Conservation (phyloP, 2,113 vertebrate genomes). For the Lophochroa leadbeateri region DNA sequence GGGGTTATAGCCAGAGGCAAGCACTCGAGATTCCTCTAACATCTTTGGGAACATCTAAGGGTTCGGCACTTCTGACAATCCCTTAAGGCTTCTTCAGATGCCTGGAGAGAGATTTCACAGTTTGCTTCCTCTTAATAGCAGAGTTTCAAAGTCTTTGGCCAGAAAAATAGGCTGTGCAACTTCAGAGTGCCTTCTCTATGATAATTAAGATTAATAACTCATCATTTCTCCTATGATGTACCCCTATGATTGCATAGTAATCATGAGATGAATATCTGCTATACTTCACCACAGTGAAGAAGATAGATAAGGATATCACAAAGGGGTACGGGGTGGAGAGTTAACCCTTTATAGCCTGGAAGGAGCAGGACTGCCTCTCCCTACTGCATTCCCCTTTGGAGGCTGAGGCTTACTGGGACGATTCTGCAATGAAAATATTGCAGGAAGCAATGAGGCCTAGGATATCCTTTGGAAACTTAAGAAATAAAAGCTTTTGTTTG, state of each 20-base stretch:
- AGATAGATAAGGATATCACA: neutral
- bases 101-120: conserved; percentile 45
- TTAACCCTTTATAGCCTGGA: neutral
- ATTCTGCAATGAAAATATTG: neutral
- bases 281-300: neutral
- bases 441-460: neutral
- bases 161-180: neutral
- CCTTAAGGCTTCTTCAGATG: conserved; percentile 46
- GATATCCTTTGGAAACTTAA: neutral
- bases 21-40: conserved; percentile 50
- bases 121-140: neutral
- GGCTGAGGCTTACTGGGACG: neutral
- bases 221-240: neutral
- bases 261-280: neutral
- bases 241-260: fast-evolving
- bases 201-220: neutral
- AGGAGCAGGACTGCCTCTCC: neutral
- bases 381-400: fast-evolving
- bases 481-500: neutral
- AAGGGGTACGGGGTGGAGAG: neutral
- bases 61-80: conserved; percentile 52
- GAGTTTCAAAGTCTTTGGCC: neutral
- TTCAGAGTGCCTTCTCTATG: neutral
- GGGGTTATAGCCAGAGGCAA: conserved; percentile 38
- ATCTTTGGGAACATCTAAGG: conserved; percentile 57